A percentile compares a stretch with the other conserved stretches of the same genome.
phyloP scores from a whole-genome alignment of 2,113 vertebrate species.

The Carlito syrichta region DNA sequence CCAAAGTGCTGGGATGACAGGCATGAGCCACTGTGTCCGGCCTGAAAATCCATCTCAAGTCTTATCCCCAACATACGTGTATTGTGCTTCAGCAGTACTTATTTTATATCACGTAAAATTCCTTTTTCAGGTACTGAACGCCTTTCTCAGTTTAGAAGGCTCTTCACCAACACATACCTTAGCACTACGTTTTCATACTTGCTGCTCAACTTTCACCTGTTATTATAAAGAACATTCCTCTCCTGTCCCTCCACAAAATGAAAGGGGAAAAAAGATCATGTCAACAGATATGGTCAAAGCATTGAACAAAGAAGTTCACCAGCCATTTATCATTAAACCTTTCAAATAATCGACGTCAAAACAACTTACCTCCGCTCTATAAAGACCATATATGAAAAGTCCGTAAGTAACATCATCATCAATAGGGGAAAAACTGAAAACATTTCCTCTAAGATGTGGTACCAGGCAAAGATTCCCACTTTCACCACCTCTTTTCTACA shows the following conservation, averaged over 20 bases:
- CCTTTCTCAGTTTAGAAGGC: neutral
- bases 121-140: neutral
- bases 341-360: neutral
- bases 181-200: neutral
- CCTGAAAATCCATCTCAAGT: too few species aligned
- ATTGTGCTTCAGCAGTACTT: neutral
- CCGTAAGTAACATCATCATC: neutral
- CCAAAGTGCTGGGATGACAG: too few species aligned
- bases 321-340: neutral
- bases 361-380: neutral
- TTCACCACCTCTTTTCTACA: neutral
- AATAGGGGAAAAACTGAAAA: neutral
- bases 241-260: neutral
- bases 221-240: neutral
- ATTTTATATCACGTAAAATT: neutral
- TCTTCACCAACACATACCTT: neutral
- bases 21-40: too few species aligned
- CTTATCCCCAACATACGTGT: neutral
- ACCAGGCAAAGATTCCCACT: neutral
- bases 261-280: neutral
- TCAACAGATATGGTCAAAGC: too few species aligned
- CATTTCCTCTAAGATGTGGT: neutral
- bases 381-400: neutral
- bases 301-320: neutral
- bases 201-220: neutral